Conservation (phyloP, 2,113 vertebrate genomes). For the Barbus barbus region DNA sequence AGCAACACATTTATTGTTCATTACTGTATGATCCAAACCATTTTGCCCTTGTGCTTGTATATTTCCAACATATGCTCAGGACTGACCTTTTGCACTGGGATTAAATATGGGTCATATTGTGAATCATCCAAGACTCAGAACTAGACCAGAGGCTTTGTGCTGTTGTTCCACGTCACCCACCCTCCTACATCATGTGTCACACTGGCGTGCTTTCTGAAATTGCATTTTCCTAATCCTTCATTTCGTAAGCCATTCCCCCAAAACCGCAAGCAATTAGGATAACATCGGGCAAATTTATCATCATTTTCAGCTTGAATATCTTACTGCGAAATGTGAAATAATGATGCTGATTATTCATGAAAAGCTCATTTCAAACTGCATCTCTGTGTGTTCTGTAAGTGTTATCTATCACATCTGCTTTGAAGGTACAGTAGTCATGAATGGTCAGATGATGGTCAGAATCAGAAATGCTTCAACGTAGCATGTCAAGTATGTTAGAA, state of each 20-base stretch:
- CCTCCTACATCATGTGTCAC: conserved; percentile 43
- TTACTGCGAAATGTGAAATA: conserved; percentile 55
- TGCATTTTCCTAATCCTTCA: conserved; percentile 60
- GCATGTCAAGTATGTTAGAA: not conserved
- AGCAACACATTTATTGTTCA: not conserved
- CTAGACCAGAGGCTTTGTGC: not conserved
- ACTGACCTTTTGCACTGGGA: conserved; percentile 9
- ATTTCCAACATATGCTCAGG: not conserved
- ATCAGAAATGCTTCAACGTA: not conserved
- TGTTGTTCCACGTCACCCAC: conserved; percentile 20
- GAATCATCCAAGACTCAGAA: conserved; percentile 14
- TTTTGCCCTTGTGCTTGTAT: not conserved
- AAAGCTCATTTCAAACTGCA: conserved; percentile 55
- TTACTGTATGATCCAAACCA: not conserved
- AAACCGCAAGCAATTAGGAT: conserved; percentile 58
- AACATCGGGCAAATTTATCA: conserved; percentile 59
- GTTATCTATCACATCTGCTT: conserved; percentile 38
- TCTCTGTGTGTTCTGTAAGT: conserved; percentile 42
- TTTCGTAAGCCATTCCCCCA: conserved; percentile 51
- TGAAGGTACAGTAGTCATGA: conserved; percentile 22
- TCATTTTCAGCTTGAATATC: conserved; percentile 51
- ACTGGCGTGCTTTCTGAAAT: conserved; percentile 54
- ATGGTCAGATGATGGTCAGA: conserved; percentile 29
- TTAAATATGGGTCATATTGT: conserved; percentile 9
- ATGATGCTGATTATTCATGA: conserved; percentile 57